Conservation (phyloP, 2,888 invertebrate genomes). For the Camponotus fellah region DNA sequence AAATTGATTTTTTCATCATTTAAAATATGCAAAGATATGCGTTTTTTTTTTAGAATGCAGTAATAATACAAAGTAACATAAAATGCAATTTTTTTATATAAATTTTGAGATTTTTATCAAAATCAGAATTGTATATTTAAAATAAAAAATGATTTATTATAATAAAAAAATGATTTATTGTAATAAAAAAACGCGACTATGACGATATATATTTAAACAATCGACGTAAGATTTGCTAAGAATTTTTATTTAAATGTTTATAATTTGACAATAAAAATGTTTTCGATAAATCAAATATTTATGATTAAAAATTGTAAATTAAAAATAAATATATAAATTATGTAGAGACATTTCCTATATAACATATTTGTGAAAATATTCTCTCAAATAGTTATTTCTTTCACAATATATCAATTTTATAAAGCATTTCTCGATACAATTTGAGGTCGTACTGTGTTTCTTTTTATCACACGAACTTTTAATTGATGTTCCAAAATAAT, state of each 20-base stretch:
- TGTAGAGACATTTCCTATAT: background rate
- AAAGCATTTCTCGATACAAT: background rate
- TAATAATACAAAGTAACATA: background rate
- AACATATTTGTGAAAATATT: background rate
- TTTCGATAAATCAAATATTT: background rate
- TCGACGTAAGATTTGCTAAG: background rate
- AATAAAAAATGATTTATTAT: no score
- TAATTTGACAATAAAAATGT: background rate
- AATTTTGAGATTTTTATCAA: no score
- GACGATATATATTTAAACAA: no score
- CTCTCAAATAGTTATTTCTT: background rate
- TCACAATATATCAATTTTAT: background rate
- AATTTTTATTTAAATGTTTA: background rate
- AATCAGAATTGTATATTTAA: no score
- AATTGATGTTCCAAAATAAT: slow-evolving; percentile 35
- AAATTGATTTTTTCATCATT: background rate
- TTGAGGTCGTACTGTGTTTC: background rate
- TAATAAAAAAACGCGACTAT: no score
- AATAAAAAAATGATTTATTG: no score
- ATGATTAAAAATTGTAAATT: background rate
- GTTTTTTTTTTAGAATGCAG: background rate
- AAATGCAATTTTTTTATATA: background rate
- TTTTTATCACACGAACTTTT: background rate
- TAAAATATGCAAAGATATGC: background rate
- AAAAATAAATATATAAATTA: background rate